Evolutionary conservation across 2,797 vertebrate genomes (phyloP).

Genomic region (Gobio occitaniae): DNA sequence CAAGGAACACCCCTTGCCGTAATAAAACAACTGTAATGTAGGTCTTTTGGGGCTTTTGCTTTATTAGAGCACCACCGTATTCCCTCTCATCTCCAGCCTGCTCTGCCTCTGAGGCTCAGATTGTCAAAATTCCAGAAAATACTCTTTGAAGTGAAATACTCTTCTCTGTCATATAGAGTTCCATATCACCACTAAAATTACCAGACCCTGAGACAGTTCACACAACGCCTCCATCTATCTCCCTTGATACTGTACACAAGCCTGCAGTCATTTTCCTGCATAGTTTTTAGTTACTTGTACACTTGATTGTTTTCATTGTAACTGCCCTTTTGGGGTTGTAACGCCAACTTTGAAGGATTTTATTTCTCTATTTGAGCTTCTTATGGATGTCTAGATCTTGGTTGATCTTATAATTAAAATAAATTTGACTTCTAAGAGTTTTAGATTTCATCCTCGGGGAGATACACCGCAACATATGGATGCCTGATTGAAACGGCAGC

Average conservation of each 20-base stretch:
- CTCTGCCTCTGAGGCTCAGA: constrained; percentile 69
- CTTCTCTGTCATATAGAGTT: neutral
- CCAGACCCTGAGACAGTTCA: constrained; percentile 6
- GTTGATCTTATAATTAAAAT: constrained; percentile 29
- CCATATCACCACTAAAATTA: neutral
- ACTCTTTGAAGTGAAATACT: constrained; percentile 35
- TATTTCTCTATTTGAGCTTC: neutral
- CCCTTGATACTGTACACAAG: neutral
- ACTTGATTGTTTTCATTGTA: neutral
- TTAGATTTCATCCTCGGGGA: constrained; percentile 18
- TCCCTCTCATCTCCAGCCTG: constrained; percentile 74
- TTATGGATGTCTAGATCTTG: constrained; percentile 29
- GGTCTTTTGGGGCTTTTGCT: constrained; percentile 80
- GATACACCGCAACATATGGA: constrained; percentile 10
- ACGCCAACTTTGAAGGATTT: constrained; percentile 5
- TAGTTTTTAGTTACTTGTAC: constrained; percentile 6
- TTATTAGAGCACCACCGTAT: constrained; percentile 81
- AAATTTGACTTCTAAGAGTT: constrained; percentile 39
- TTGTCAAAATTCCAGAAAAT: constrained; percentile 62
- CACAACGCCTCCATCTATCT: neutral
- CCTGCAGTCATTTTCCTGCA: neutral
- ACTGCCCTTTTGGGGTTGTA: neutral
- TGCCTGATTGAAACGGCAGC: constrained; percentile 19
- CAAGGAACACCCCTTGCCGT: neutral
- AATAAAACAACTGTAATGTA: constrained; percentile 51